Base-by-base conservation (phyloP, 2,888 invertebrate species). In the Athrips mouffetella region DNA sequence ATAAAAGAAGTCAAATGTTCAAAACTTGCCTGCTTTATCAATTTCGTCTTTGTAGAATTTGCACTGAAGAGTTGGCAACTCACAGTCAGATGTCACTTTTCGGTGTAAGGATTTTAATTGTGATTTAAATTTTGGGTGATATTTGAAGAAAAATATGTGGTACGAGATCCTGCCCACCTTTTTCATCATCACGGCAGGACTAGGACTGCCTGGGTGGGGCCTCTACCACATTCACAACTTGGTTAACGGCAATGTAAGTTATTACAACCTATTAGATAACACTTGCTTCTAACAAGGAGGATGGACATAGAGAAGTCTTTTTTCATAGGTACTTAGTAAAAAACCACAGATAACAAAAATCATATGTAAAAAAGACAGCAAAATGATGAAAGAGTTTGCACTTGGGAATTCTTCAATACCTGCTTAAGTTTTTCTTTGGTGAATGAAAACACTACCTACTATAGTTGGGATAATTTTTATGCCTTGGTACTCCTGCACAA, bases 101-200 rank as follows among this genome's bases (percentile, higher is more conserved):
- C 33, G n/a, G 50, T n/a, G 51, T 53, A 13, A 59, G 60, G 53
- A 57, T 55, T 55, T 67, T 57, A 48, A 51, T 47, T 50, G 51
- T 52, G 56, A 54, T 48, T n/a, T n/a, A n/a, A n/a, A n/a, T n/a
- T 57, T 62, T 57, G 45, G 52, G 18, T 42, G 20, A 47, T 35
- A 23, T 35, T 48, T 48, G 7, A 39, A 25, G 31, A 46, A 41
- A 52, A 80, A 63, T 71, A 93, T 93, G 93, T 93, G 93, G 93
- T 93, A 91, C 76, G 93, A 93, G 90, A 90, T 93, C 72, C 64
- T 93, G 62, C 93, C 93, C 10, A 89, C 91, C 62, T 89, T 90
- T 54, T 85, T 81, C 54, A 91, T 93, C 54, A 90, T 93, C 46
- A 80, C 89, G 37, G 91, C 85, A 30, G 90, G 85, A 1, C 47